phyloP scores from a whole-genome alignment of 2,888 invertebrate species.

The Argyra leucocephala region DNA sequence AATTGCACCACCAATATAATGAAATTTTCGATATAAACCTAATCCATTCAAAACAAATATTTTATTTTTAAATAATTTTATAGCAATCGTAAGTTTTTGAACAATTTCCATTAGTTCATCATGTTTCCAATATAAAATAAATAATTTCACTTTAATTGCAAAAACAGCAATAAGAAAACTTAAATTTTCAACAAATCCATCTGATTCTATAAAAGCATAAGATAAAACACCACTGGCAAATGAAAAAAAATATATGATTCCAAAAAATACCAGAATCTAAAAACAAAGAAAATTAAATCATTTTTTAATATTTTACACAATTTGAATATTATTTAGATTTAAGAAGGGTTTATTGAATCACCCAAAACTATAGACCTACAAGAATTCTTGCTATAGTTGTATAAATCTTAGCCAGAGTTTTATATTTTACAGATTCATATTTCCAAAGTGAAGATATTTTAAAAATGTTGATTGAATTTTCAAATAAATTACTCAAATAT shows the following conservation, averaged over 20 bases:
- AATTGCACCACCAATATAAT: background rate
- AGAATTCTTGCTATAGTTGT: background rate
- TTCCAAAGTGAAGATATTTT: background rate
- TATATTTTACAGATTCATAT: background rate
- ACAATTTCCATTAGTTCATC: background rate
- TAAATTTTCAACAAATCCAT: background rate
- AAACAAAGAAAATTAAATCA: no score
- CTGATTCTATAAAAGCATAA: background rate
- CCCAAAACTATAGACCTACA: background rate
- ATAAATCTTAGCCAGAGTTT: background rate
- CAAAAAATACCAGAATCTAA: background rate
- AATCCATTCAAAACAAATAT: background rate
- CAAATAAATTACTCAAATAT: background rate
- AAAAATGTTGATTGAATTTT: background rate
- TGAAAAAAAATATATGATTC: background rate
- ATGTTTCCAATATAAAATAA: background rate
- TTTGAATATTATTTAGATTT: no score
- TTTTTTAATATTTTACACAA: no score
- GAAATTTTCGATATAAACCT: background rate
- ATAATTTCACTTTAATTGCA: background rate
- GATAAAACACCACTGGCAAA: background rate
- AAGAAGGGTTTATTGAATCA: no score
- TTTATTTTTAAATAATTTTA: background rate
- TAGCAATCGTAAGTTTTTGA: background rate
- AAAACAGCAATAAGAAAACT: background rate